Base-by-base conservation (phyloP, 2,113 vertebrate genomes). In the Conger conger region DNA sequence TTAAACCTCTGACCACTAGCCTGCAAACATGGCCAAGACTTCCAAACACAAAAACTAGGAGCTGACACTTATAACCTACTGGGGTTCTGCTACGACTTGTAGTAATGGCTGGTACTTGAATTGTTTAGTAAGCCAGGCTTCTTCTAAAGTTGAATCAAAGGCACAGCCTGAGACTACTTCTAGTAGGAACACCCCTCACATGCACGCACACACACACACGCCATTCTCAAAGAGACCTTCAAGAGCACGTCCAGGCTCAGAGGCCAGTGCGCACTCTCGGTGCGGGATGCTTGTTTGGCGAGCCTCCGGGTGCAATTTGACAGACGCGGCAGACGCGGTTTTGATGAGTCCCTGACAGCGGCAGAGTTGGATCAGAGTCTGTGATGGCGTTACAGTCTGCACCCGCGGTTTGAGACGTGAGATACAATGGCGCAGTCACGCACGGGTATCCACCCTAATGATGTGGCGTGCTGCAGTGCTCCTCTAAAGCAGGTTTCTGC, bases 371-470 rank as follows among this genome's bases (percentile, higher is more conserved):
- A 76, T 42, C 40, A 86, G 45, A 27, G n/a, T 73, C 68, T 11
- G n/a, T 73, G 68, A 73, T 73, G 6, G 13, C n/a, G 15, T 73
- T 23, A 80, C 76, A 33, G 63, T 13, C 57, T 91, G 88, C 91
- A 90, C 88, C 79, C 54, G 40, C 77, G 89, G 90, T 91, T 88
- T 86, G 88, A 89, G 85, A 87, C 68, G 6, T 30, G 9, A 89
- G 86, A 87, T 9, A 73, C 68, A 33, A 17, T 35, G 42, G 27
- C 27, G 7, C 42, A 27, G 33, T 16, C 73, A 8, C 68, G n/a
- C 76, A 18, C 33, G 17, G 30, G 1, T 42, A 0, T 36, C 33
- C 33, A n/a, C 42, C 45, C 18, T 23, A 79, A 79, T 79, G 38
- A 79, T 42, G 17, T 1, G 0, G 37, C 78, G 1, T 3, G 6